Percentiles rank a stretch among this genome's conserved stretches.
phyloP scores from a whole-genome alignment of 2,113 vertebrate genomes.

The Solea solea region DNA sequence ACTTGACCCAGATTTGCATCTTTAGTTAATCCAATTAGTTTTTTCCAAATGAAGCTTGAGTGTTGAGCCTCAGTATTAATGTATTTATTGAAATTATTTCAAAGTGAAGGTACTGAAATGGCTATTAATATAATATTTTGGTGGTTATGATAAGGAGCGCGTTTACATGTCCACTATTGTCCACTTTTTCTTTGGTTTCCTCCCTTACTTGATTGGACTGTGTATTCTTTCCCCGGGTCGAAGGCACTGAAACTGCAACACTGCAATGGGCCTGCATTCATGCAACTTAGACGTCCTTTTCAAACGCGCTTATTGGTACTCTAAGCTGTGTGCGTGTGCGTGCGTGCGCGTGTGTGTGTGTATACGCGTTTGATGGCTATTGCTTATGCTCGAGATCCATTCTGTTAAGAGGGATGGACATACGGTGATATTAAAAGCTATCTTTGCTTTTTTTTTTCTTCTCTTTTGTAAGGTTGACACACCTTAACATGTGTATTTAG shows the following conservation, averaged over 20 bases:
- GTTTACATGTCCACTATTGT: slow-evolving; percentile 53
- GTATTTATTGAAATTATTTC: slow-evolving; percentile 57
- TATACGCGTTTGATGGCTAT: slow-evolving; percentile 63
- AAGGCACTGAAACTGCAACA: slow-evolving; percentile 73
- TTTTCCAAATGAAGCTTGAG: slow-evolving; percentile 39
- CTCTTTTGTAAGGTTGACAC: slow-evolving; percentile 65
- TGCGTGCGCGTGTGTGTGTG: slow-evolving; percentile 28
- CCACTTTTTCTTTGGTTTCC: background rate
- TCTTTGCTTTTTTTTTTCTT: slow-evolving; percentile 62
- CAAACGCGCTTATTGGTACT: slow-evolving; percentile 71
- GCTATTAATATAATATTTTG: slow-evolving; percentile 25
- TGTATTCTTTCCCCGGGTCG: slow-evolving; percentile 61
- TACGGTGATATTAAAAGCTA: slow-evolving; percentile 73
- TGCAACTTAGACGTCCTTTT: slow-evolving; percentile 67
- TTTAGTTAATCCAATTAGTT: slow-evolving; percentile 4
- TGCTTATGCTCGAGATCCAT: slow-evolving; percentile 73
- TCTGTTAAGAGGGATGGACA: slow-evolving; percentile 62
- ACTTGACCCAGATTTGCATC: slow-evolving; percentile 23
- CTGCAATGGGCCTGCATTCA: slow-evolving; percentile 68
- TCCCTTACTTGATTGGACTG: slow-evolving; percentile 54
- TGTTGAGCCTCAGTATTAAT: slow-evolving; percentile 55
- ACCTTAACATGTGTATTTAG: slow-evolving; percentile 70
- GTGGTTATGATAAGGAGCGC: slow-evolving; percentile 33
- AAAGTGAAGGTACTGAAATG: slow-evolving; percentile 68
- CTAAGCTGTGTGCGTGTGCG: slow-evolving; percentile 43